These are phyloP conservation scores for Agonopterix subpropinquella DNA, from an alignment of 2,888 invertebrate genomes.

Conservation along the genomic window DNA sequence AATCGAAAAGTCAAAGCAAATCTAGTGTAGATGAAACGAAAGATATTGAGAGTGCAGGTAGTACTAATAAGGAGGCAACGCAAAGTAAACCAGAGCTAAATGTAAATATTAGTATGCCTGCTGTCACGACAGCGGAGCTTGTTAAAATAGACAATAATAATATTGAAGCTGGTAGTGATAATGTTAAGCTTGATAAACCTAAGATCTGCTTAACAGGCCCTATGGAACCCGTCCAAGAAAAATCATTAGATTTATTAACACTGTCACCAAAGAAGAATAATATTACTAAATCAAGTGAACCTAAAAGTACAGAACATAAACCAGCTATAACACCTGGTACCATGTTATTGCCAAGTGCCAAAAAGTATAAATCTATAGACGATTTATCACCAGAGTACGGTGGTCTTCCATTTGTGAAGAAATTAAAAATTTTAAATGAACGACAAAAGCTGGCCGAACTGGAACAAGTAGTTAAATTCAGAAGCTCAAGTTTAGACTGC, in stretches of 20 bases:
- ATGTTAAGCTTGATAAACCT: slow-evolving; percentile 53
- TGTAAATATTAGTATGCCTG: slow-evolving; percentile 54
- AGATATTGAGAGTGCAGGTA: slow-evolving; percentile 28
- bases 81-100: slow-evolving; percentile 30
- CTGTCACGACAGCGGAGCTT: slow-evolving; percentile 63
- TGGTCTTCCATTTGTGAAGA: slow-evolving; percentile 90
- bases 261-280: slow-evolving; percentile 52
- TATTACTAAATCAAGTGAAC: slow-evolving; percentile 33
- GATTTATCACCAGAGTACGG: slow-evolving; percentile 92
- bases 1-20: slow-evolving; percentile 58
- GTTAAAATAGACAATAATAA: slow-evolving; percentile 71
- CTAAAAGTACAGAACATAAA: slow-evolving; percentile 15
- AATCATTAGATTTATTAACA: slow-evolving; percentile 60
- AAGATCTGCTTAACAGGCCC: slow-evolving; percentile 60
- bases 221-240: slow-evolving; percentile 64
- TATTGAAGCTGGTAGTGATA: slow-evolving; percentile 49
- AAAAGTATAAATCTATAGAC: slow-evolving; percentile 88
- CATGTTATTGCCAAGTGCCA: slow-evolving; percentile 61
- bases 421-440: slow-evolving; percentile 91
- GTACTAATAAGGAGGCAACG: not conserved
- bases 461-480: slow-evolving; percentile 83
- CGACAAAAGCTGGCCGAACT: slow-evolving; percentile 89
- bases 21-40: slow-evolving; percentile 51
- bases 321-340: slow-evolving; percentile 27
- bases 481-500: slow-evolving; percentile 88